Evolutionary conservation across 2,113 vertebrate genomes (phyloP).

Genomic region (Gobio gobio): DNA sequence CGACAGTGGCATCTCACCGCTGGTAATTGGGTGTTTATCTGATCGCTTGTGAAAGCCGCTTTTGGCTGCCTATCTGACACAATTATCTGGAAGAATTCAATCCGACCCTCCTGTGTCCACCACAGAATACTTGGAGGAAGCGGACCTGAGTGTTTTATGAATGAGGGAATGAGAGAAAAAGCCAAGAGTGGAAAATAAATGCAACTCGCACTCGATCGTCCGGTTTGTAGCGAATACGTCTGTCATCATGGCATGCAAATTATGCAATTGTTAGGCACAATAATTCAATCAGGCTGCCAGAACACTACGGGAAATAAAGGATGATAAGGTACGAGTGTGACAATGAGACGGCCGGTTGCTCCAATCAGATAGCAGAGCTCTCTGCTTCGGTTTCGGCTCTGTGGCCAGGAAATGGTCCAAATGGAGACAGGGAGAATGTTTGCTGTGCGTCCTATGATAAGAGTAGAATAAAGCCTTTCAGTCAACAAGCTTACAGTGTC

Average conservation of each 20-base stretch:
- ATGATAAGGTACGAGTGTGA: constrained; percentile 59
- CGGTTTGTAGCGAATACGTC: constrained; percentile 39
- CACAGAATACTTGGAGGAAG: constrained; percentile 61
- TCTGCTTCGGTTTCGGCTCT: constrained; percentile 59
- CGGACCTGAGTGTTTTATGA: constrained; percentile 73
- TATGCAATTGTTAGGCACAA: constrained; percentile 61
- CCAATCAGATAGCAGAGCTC: constrained; percentile 63
- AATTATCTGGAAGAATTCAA: constrained; percentile 89
- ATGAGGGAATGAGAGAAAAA: constrained; percentile 56
- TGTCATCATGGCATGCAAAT: constrained; percentile 67
- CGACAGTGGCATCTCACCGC: constrained; percentile 75
- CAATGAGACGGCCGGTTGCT: constrained; percentile 50
- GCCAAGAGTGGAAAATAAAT: constrained; percentile 55
- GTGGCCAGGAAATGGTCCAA: constrained; percentile 56
- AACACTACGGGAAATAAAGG: constrained; percentile 57
- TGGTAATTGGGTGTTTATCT: constrained; percentile 97
- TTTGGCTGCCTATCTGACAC: constrained; percentile 85
- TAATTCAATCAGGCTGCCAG: constrained; percentile 56
- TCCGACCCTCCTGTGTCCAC: constrained; percentile 50
- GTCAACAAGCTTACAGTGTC: constrained; percentile 49
- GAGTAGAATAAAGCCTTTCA: constrained; percentile 54
- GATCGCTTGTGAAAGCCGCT: constrained; percentile 83
- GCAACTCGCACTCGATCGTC: constrained; percentile 40
- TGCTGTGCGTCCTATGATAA: constrained; percentile 63
- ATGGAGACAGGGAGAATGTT: constrained; percentile 55